Base-by-base conservation (phyloP, 1,140 invertebrate species). In the Drosophila malerkotliana region DNA sequence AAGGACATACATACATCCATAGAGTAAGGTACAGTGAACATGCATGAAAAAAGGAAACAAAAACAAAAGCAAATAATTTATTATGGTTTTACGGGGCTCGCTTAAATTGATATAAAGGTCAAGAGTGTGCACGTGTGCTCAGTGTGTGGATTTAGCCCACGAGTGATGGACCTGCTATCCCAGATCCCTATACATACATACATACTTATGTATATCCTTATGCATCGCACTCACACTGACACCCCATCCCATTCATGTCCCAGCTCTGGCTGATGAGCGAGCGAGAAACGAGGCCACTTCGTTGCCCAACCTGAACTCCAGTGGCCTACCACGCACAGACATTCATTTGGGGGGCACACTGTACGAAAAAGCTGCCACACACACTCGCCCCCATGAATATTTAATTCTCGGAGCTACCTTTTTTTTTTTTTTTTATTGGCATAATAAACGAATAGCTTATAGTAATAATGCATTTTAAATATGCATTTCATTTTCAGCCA, bases 81-180 rank as follows among this genome's bases (percentile, higher is more conserved):
- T 81, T 82, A 78, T 77, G 69, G 82, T 44, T 78, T 72, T 68
- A 76, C 41, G 34, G 72, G 52, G 62, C 56, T 60, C 73, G 73
- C 82, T 85, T 55, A 81, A 81, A 85, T 85, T 87, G 74, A 85
- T 87, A 81, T 87, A 75, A 87, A 85, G 81, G 81, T 85, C 81
- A 85, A 72, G 82, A 71, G 69, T 72, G 51, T 48, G 67, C 76
- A 69, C 60, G 63, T 80, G 77, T 64, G 62, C 30, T n/a, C 39
- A 41, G 44, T 54, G 44, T 57, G 44, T 57, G 53, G 14, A 57
- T 63, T 48, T 15, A 28, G 47, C 39, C n/a, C 32, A 14, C 14
- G 28, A 69, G 49, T 47, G 41, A 66, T 45, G 57, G 15, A 47
- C 44, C 18, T 18, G 18, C 18, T 18, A 21, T 47, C 9, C 44